Evolutionary conservation across 2,888 invertebrate species (phyloP), one percentile per base, ranked within the genome.

Genomic region (Drosophila testacea): DNA sequence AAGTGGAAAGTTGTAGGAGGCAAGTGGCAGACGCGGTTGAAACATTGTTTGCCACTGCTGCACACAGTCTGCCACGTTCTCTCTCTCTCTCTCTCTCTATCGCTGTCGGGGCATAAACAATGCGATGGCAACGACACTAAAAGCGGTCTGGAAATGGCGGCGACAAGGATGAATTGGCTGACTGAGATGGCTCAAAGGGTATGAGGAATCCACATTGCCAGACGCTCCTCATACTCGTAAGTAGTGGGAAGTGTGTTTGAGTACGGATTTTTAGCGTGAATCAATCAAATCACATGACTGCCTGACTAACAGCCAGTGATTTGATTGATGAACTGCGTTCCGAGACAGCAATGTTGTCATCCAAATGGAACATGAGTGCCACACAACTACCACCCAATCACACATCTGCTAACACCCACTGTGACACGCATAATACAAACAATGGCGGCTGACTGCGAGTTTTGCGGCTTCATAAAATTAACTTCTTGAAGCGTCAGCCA

Each of bases 271-370:
- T 84, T 79, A 87, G 85, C 82, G 84, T 71, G 85, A 83, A 86
- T 86, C 86, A 86, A 86, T 88, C 86, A 86, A 86, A 86, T 83
- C 88, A 86, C 81, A 88, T 83, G 86, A 88, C 88, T 88, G 86
- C 81, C 75, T 85, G 85, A 85, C 83, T 88, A 87, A 84, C 85
- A 85, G 84, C 80, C 87, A 88, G 63, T 81, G 85, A 86, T 88
- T 85, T 86, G 88, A 88, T 86, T 86, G 86, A 88, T 86, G 88
- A 86, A 86, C 88, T 83, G 76, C 74, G 68, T 50, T 60, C 48
- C 50, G 60, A 64, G 73, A 77, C 69, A 64, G 57, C 85, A 71
- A 44, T 39, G 55, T 22, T 44, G 34, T 11, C 46, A 57, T 27
- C 27, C 56, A 36, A 56, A 32, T 34, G 38, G 38, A 44, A 36